phyloP scores from a whole-genome alignment of 2,797 vertebrate species.

The Luscinia luscinia region DNA sequence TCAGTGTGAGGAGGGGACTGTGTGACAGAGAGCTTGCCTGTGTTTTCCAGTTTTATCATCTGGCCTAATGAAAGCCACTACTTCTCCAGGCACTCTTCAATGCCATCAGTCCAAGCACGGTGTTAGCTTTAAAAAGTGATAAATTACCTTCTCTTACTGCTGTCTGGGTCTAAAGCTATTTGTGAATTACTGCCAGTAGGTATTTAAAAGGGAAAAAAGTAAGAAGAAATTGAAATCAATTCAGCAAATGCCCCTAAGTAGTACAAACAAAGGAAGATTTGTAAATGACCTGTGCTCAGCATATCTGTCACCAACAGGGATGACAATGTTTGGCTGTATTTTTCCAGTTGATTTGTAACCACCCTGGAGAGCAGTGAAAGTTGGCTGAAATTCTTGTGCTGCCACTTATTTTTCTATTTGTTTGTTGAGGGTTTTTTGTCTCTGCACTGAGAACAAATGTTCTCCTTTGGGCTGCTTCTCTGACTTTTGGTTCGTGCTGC shows the following conservation, averaged over 20 bases:
- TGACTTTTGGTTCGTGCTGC: background rate
- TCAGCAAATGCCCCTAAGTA: background rate
- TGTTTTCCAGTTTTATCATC: background rate
- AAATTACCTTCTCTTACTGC: background rate
- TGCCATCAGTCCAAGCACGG: background rate
- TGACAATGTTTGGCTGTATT: background rate
- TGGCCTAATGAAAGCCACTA: background rate
- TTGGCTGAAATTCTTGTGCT: background rate
- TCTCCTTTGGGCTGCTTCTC: background rate
- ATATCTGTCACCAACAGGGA: background rate
- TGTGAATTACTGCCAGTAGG: background rate
- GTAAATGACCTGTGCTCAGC: background rate
- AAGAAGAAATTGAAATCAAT: background rate
- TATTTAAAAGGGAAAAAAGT: background rate
- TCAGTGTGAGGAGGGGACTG: background rate
- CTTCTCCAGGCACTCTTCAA: background rate
- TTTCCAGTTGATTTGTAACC: background rate
- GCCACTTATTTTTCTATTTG: background rate
- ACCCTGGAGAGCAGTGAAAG: background rate
- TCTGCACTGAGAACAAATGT: background rate
- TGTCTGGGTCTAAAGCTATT: background rate
- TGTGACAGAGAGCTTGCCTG: background rate
- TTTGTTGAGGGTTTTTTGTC: background rate
- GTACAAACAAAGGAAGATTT: background rate
- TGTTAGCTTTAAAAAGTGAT: background rate